These are phyloP conservation scores for Steinernema feltiae DNA, from an alignment of 1,140 invertebrate genomes.

Conservation along the genomic window DNA sequence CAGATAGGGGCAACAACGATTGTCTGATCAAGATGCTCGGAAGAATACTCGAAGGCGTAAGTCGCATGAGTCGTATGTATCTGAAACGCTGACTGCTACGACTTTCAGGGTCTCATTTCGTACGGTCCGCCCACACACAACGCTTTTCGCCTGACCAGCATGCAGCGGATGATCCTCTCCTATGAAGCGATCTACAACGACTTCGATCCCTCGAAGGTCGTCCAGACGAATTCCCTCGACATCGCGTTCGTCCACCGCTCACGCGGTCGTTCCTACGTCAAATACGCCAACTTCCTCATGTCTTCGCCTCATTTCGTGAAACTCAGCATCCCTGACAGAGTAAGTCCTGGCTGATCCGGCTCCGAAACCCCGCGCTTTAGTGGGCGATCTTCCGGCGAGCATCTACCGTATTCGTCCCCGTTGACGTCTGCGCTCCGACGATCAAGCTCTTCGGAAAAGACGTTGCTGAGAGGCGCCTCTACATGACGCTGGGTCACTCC, in stretches of 20 bases:
- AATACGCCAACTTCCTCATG: neutral
- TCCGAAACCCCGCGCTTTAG: neutral
- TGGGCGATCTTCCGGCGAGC: constrained; percentile 2
- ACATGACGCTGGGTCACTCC: neutral
- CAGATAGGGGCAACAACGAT: neutral
- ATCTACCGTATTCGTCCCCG: neutral
- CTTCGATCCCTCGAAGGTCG: neutral
- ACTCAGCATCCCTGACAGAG: neutral
- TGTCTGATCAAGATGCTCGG: neutral
- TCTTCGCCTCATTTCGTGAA: neutral
- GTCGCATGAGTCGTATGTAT: too few species aligned
- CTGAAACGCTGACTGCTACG: too few species aligned
- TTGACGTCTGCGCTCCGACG: neutral
- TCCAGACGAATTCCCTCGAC: neutral
- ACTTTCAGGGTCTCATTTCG: neutral
- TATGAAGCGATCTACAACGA: neutral
- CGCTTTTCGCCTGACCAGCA: neutral
- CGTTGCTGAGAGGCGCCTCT: neutral
- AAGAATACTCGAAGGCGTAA: neutral
- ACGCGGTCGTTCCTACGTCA: neutral
- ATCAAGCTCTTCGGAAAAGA: constrained; percentile 9
- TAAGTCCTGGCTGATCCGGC: neutral
- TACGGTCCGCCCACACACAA: neutral
- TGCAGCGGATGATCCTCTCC: constrained; percentile 10
- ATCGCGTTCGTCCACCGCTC: neutral